Percentiles rank a stretch among this genome's conserved stretches.
Evolutionary conservation across 2,113 vertebrate genomes (phyloP).

Genomic region (Nyctereutes procyonoides): DNA sequence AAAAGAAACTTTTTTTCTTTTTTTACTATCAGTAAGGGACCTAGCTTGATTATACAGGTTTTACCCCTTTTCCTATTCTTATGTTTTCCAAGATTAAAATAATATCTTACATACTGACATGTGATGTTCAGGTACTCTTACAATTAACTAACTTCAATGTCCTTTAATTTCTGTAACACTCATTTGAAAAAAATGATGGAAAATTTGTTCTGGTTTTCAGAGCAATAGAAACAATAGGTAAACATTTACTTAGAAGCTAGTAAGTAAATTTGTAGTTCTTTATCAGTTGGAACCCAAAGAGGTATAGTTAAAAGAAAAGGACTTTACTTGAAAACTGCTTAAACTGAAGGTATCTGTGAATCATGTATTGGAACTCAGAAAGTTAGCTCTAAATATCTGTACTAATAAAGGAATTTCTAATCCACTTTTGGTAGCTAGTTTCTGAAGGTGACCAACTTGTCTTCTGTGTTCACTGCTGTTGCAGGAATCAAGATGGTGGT

Average conservation of each 20-base stretch:
- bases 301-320: conserved; percentile 61
- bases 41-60: background rate
- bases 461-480: background rate
- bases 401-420: background rate
- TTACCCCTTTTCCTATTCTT: background rate
- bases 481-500: background rate
- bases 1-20: background rate
- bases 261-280: conserved; percentile 21
- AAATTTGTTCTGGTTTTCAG: conserved; percentile 36
- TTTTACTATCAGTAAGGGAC: background rate
- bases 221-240: background rate
- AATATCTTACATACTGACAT: background rate
- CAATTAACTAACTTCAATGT: background rate
- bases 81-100: background rate
- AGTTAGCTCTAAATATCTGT: background rate
- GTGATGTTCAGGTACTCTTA: background rate
- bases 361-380: background rate
- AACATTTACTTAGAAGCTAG: conserved; percentile 11
- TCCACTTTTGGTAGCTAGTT: background rate
- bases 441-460: background rate
- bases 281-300: conserved; percentile 67
- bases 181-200: background rate
- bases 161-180: background rate
- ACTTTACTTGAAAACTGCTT: conserved; percentile 80
- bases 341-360: conserved; percentile 62